A percentile compares a stretch with the other conserved stretches of the same genome.
These are phyloP conservation scores for Tylochromis polylepis DNA, from an alignment of 2,113 vertebrate genomes.

Conservation along the genomic window DNA sequence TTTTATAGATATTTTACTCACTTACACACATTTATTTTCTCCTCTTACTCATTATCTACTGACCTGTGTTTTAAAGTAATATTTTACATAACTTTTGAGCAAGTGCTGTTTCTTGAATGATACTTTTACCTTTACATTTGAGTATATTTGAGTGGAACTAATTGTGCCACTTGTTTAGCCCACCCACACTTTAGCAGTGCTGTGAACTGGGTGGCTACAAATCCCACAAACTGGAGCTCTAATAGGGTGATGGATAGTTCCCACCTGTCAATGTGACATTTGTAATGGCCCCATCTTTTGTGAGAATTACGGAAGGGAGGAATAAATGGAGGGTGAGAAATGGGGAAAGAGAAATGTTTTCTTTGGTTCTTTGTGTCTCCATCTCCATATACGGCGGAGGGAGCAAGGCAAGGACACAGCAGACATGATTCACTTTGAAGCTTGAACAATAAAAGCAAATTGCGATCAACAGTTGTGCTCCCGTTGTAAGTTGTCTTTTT, in stretches of 20 bases:
- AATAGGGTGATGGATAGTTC: conserved; percentile 64
- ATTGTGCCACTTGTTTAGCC: conserved; percentile 59
- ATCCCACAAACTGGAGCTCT: conserved; percentile 32
- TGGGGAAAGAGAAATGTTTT: conserved; percentile 35
- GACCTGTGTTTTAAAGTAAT: neutral
- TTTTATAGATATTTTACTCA: neutral
- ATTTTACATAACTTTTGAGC: neutral
- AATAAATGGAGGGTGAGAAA: conserved; percentile 46
- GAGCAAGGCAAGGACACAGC: conserved; percentile 24
- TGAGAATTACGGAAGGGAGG: conserved; percentile 18
- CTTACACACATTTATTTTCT: neutral
- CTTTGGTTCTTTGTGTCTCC: conserved; percentile 49
- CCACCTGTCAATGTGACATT: conserved; percentile 58
- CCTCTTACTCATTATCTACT: neutral
- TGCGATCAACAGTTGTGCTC: conserved; percentile 36
- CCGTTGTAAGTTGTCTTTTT: conserved; percentile 27
- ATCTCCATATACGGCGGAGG: conserved; percentile 21
- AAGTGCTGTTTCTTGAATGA: neutral
- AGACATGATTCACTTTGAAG: conserved; percentile 64
- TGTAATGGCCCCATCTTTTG: conserved; percentile 62
- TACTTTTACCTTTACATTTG: neutral
- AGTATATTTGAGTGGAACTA: conserved; percentile 30
- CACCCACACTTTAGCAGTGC: conserved; percentile 53
- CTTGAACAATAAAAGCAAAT: conserved; percentile 61
- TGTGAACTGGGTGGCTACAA: conserved; percentile 41